phyloP scores from a whole-genome alignment of 2,888 invertebrate species.

The Conistra vaccinii region DNA sequence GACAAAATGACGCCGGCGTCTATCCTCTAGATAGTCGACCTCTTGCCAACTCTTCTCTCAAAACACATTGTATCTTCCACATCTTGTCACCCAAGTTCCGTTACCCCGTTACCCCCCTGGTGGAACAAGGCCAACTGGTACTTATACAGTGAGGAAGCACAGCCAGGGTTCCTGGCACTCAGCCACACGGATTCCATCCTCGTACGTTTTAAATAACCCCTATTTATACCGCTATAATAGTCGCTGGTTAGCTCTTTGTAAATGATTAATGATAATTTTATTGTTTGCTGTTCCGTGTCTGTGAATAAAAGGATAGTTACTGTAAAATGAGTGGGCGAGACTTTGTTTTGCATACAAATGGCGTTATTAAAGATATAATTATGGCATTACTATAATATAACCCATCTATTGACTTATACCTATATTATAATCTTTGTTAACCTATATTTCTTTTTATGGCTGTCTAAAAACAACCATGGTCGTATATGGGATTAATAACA shows the following conservation, averaged over 20 bases:
- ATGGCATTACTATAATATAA: too few species aligned
- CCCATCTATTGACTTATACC: background rate
- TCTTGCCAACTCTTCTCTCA: background rate
- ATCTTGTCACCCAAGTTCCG: background rate
- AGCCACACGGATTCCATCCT: slow-evolving; percentile 45
- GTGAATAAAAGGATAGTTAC: background rate
- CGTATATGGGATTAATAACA: background rate
- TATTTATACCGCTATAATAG: slow-evolving; percentile 37
- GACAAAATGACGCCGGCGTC: background rate
- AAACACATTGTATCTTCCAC: slow-evolving; percentile 3
- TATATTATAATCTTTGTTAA: background rate
- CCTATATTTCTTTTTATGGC: background rate
- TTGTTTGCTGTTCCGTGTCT: slow-evolving; percentile 13
- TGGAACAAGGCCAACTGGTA: slow-evolving; percentile 38
- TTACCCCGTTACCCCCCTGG: background rate
- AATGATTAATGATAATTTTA: slow-evolving; percentile 28
- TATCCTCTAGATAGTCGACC: background rate
- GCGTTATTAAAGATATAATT: background rate
- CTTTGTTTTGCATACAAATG: slow-evolving; percentile 15
- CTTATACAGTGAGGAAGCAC: slow-evolving; percentile 44
- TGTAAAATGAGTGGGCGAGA: background rate
- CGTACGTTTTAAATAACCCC: slow-evolving; percentile 32
- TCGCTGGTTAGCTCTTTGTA: background rate
- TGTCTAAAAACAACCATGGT: background rate
- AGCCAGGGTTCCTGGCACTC: slow-evolving; percentile 49